Base-by-base conservation (phyloP, 2,888 invertebrate genomes). In the Cyclophora albipunctata region DNA sequence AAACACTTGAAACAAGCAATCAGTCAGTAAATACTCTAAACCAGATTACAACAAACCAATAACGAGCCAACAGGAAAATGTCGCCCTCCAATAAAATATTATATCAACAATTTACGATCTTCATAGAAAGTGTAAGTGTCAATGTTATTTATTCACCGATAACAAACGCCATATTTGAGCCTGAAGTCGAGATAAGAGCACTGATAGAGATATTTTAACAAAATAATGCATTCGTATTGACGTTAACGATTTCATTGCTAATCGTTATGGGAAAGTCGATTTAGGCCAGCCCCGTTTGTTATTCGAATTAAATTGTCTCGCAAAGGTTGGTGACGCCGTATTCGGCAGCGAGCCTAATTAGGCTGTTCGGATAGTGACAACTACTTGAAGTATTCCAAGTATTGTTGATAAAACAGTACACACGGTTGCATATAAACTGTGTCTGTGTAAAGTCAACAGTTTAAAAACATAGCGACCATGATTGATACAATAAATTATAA, bases 101-200 rank as follows among this genome's bases (percentile, higher is more conserved):
- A 58, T 57, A 58, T 57, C 45, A 46, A 52, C 49, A 63, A 62
- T 67, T 60, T 59, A 59, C 59, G 51, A 58, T 48, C 50, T 55
- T 53, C 62, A 62, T 65, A 66, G 68, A 72, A 70, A 70, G 67
- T 64, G 64, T 54, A 64, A 69, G 67, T 66, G 66, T 56, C 63
- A 60, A 54, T 52, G 56, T 62, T 59, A 68, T 69, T 73, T 69
- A 71, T 64, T 55, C 45, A 7, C 51, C 55, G 68, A 66, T 71
- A 69, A 67, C 60, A 51, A 56, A 60, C 58, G 58, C 59, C 60
- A 66, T 67, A 70, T 65, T 67, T 66, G 64, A 64, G 64, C 67
- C 65, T 59, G 61, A 54, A 50, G 53, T 46, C 43, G 45, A 60
- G 62, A 65, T 71, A 69, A 68, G 62, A 60, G 63, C 60, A 60